Base-by-base conservation (phyloP, 2,888 invertebrate genomes). In the Archaeoteleia sp. region DNA sequence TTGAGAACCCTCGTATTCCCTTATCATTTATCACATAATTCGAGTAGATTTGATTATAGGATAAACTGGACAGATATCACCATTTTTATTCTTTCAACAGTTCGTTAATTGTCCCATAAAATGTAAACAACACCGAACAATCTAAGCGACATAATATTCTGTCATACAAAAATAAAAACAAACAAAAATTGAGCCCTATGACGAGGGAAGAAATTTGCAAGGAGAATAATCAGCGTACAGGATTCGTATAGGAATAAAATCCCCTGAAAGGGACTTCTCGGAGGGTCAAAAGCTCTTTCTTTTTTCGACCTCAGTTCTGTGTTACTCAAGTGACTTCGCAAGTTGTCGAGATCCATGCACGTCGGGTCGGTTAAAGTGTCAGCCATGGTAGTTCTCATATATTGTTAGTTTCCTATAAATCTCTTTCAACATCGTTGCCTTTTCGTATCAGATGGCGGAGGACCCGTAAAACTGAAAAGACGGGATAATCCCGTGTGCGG, bases 361-460 rank as follows among this genome's bases (percentile, higher is more conserved):
- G 48, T 66, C 66, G 45, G 35, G 35, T 48, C 30, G 58, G 42
- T 37, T 54, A 60, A 67, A 60, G 60, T 49, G 60, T 60, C 54
- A 60, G 54, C 49, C 48, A 46, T 30, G 34, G 45, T 34, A 45
- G 57, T 35, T 57, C 57, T 65, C 57, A 57, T 58, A 35, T 53
- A 46, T 39, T 42, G 49, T 27, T 32, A 37, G 23, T n/a, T 37
- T 25, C 29, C 54, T 23, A 43, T 54, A 66, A 66, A 66, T 66
- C 48, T 55, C 35, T 55, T 49, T 51, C 51, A 39, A 23, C 42
- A 3, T 8, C 12, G 51, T 29, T 32, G 49, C 43, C 30, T 55
- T 63, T 39, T 55, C 63, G 43, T 29, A 40, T 53, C 23, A 35
- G 10, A 34, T 27, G 10, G n/a, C 23, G 9, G 39, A 46, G 53